Evolutionary conservation across 2,888 invertebrate species (phyloP).

Genomic region (Oscheius myriophilus): DNA sequence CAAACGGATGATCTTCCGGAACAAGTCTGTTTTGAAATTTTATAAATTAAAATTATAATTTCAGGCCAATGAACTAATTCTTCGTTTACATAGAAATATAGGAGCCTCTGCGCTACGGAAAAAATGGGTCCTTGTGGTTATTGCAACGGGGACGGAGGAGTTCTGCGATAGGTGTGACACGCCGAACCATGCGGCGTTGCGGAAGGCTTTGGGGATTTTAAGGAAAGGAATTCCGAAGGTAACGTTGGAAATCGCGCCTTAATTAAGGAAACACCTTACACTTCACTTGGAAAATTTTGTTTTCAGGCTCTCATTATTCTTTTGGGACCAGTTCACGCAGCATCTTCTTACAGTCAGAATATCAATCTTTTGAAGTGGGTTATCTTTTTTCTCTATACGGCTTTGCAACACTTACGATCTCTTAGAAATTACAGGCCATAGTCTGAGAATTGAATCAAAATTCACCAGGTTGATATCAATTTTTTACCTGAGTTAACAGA

Average conservation of each 20-base stretch:
- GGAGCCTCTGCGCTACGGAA: conserved; percentile 37
- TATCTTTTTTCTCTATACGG: too few species aligned
- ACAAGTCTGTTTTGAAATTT: conserved; percentile 42
- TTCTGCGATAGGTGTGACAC: conserved; percentile 60
- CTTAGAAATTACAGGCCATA: too few species aligned
- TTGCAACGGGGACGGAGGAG: conserved; percentile 67
- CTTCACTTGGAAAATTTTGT: too few species aligned
- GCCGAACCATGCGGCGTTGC: conserved; percentile 53
- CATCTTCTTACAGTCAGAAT: conserved; percentile 58
- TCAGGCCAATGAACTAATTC: conserved; percentile 57
- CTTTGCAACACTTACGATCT: too few species aligned
- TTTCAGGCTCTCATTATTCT: conserved; percentile 55
- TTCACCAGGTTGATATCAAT: too few species aligned
- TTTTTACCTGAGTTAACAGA: too few species aligned
- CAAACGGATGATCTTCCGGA: conserved; percentile 59
- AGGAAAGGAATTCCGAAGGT: conserved; percentile 53
- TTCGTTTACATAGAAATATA: conserved; percentile 42
- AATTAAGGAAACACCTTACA: too few species aligned
- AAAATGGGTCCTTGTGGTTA: conserved; percentile 61
- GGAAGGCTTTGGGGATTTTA: conserved; percentile 56
- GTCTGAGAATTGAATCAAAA: too few species aligned
- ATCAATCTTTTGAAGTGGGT: conserved; percentile 62
- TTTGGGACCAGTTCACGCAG: conserved; percentile 67
- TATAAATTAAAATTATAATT: conserved; percentile 15
- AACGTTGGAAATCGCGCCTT: too few species aligned